Percentiles rank a stretch among this genome's conserved stretches.
phyloP scores from a whole-genome alignment of 2,888 invertebrate species.

The Venustoraphidia nigricollis region DNA sequence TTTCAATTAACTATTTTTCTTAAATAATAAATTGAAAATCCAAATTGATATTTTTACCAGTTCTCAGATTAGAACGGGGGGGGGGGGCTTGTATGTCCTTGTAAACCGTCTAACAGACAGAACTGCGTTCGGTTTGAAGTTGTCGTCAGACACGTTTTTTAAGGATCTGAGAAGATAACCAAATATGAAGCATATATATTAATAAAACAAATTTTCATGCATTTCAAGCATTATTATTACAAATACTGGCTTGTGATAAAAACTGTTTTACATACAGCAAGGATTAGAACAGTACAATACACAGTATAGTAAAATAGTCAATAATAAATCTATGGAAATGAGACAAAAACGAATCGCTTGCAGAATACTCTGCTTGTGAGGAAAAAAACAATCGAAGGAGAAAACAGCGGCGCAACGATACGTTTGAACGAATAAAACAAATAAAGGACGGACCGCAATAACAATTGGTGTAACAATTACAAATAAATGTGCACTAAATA shows the following conservation, averaged over 20 bases:
- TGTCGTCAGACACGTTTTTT: constrained; percentile 6
- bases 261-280: constrained; percentile 33
- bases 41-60: too few relatives aligned
- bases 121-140: too few relatives aligned
- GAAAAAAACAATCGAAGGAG: background rate
- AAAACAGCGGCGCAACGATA: too few relatives aligned
- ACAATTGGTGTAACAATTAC: too few relatives aligned
- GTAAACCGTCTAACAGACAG: too few relatives aligned
- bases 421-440: too few relatives aligned
- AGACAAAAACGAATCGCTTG: constrained; percentile 5
- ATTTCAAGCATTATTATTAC: constrained; percentile 79
- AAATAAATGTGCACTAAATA: too few relatives aligned
- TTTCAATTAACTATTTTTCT: too few relatives aligned
- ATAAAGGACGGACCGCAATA: too few relatives aligned
- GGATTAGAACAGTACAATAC: constrained; percentile 36
- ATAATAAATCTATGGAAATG: constrained; percentile 19
- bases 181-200: constrained; percentile 30
- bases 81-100: too few relatives aligned
- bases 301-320: constrained; percentile 26
- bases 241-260: constrained; percentile 50
- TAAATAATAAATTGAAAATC: too few relatives aligned
- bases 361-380: constrained; percentile 8
- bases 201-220: constrained; percentile 76
- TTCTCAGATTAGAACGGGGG: too few relatives aligned
- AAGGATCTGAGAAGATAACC: constrained; percentile 20